Percentiles rank a stretch among this genome's conserved stretches.
Evolutionary conservation across 2,888 invertebrate species (phyloP).

Genomic region (Formica aserva): DNA sequence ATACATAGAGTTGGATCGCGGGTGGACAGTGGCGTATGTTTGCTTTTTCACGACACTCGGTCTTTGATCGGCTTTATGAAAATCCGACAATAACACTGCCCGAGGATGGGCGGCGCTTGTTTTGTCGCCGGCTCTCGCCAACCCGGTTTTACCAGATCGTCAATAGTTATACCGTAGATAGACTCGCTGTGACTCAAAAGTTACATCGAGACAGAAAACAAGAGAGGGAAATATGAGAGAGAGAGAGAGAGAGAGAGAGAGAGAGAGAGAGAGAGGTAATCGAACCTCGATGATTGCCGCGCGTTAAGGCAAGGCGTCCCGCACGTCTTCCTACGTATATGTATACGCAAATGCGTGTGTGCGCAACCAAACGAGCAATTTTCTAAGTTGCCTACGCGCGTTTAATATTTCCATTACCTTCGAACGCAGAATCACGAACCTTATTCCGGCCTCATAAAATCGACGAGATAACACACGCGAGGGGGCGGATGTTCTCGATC

Average conservation of each 20-base stretch:
- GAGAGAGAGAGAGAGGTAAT: neutral
- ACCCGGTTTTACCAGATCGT: slow-evolving; percentile 38
- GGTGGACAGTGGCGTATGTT: slow-evolving; percentile 49
- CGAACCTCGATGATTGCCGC: slow-evolving; percentile 55
- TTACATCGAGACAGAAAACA: slow-evolving; percentile 39
- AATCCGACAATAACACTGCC: slow-evolving; percentile 77
- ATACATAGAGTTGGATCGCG: neutral
- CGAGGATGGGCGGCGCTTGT: slow-evolving; percentile 50
- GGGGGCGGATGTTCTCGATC: slow-evolving; percentile 15
- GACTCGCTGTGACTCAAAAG: slow-evolving; percentile 54
- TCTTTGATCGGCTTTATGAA: slow-evolving; percentile 77
- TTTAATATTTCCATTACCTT: slow-evolving; percentile 72
- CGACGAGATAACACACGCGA: slow-evolving; percentile 52
- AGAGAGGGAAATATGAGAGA: neutral
- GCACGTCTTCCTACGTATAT: neutral
- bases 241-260: neutral
- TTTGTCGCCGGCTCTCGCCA: slow-evolving; percentile 57
- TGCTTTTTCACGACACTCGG: slow-evolving; percentile 54
- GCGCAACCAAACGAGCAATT: slow-evolving; percentile 68
- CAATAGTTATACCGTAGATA: slow-evolving; percentile 14
- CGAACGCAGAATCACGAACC: slow-evolving; percentile 64
- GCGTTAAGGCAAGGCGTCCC: slow-evolving; percentile 48
- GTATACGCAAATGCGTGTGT: neutral
- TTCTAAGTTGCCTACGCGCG: slow-evolving; percentile 53
- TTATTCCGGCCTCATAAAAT: slow-evolving; percentile 64